Base-by-base conservation (phyloP, 2,888 invertebrate species). In the Parnassius mnemosyne region DNA sequence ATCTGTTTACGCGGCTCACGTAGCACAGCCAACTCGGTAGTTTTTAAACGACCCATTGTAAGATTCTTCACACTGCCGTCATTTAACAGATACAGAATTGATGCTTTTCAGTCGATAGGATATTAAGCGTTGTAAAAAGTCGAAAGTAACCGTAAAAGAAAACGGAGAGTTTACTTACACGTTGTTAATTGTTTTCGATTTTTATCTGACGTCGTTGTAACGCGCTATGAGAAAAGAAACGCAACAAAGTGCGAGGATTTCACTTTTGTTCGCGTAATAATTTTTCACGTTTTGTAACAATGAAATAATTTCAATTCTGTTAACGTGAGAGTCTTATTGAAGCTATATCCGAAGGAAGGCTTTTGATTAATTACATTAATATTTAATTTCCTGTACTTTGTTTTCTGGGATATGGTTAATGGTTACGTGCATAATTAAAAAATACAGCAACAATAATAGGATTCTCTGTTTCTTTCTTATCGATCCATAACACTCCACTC, bases 61-160 rank as follows among this genome's bases (percentile, higher is more conserved):
- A 16, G 52, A 57, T 57, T 57, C 50, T 44, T 62, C 61, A 42
- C 61, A 54, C 20, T 10, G 49, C 20, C 57, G 25, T 13, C 53
- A 3, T 10, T 54, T 25, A 34, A 42, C 25, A 13, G 16, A 57
- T 42, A 42, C 53, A 49, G 42, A 62, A 49, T 49, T 9, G 49
- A 55, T 55, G 51, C n/a, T 61, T 44, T 50, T 57, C 25, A 53
- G n/a, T 10, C 50, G 53, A 57, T 57, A 54, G 43, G 34, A 11
- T 25, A 16, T 16, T 20, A 25, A 43, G 11, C 10, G 47, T 42
- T 16, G 49, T 10, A 62, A 57, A 62, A 58, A 60, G 55, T 50
- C 53, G 62, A 62, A 62, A 66, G 68, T 68, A 68, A 71, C 73
- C 68, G 69, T 71, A 47, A 44, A 51, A 63, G 61, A 67, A 57